Conservation (phyloP, 2,113 vertebrate species). For the Proteles cristata region DNA sequence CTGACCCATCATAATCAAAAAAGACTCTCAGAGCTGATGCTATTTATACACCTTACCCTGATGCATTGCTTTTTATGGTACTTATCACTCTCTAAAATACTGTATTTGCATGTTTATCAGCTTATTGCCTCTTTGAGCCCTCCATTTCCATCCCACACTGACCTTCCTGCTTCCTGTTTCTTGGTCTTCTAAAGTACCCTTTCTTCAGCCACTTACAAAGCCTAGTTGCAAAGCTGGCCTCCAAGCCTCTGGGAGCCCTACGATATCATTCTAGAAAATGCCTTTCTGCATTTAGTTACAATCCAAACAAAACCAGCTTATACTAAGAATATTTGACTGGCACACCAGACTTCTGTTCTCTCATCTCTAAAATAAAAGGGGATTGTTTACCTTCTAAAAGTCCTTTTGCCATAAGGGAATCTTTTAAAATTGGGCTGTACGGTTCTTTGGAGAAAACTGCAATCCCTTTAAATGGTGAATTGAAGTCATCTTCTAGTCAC, state of each 20-base stretch:
- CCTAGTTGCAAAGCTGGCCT: not conserved
- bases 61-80: not conserved
- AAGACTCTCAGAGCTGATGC: not conserved
- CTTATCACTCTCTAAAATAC: not conserved
- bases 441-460: not conserved
- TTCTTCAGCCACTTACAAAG: not conserved
- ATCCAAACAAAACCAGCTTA: not conserved
- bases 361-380: not conserved
- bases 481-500: slow-evolving; percentile 19
- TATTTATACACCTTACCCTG: not conserved
- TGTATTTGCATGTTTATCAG: not conserved
- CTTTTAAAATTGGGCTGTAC: not conserved
- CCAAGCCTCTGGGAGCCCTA: not conserved
- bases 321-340: not conserved
- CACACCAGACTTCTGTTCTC: not conserved
- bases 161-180: not conserved
- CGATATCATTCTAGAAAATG: not conserved
- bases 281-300: not conserved
- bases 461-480: not conserved
- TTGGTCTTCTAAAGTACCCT: not conserved
- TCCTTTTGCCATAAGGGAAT: not conserved
- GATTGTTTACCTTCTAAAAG: slow-evolving; percentile 2
- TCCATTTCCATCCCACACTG: not conserved
- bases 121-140: not conserved
- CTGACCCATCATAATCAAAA: not conserved